These are phyloP conservation scores for Aphelocoma californica DNA, from an alignment of 2,797 vertebrate species.

Conservation along the genomic window DNA sequence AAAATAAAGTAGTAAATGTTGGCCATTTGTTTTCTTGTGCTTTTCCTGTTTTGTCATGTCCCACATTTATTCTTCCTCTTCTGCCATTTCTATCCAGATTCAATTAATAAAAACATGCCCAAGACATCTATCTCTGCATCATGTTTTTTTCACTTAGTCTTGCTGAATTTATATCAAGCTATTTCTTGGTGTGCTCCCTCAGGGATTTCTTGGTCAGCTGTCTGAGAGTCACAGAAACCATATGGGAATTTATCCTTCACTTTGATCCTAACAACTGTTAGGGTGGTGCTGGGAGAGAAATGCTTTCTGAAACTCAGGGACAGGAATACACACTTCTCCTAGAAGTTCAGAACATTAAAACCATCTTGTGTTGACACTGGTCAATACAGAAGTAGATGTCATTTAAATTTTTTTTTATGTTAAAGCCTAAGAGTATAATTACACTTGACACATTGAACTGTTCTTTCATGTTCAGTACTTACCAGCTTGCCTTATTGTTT, in stretches of 20 bases:
- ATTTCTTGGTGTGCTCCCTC: background rate
- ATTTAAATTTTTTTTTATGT: background rate
- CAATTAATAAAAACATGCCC: background rate
- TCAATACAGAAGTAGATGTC: background rate
- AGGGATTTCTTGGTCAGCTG: background rate
- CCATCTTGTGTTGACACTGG: background rate
- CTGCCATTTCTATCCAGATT: background rate
- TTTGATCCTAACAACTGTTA: background rate
- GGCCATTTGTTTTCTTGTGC: background rate
- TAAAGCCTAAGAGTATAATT: background rate
- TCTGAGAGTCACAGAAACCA: background rate
- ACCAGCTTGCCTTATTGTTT: background rate
- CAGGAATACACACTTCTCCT: background rate
- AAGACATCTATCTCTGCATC: background rate
- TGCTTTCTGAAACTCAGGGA: background rate
- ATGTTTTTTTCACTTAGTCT: background rate
- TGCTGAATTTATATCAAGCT: background rate
- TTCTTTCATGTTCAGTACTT: background rate
- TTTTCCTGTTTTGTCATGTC: background rate
- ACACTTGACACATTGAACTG: background rate
- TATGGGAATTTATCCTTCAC: background rate
- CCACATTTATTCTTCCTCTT: background rate
- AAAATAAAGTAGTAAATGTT: background rate
- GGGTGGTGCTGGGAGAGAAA: background rate
- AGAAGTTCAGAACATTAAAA: background rate